Base-by-base conservation (phyloP, 1,140 invertebrate species). In the Papilio aristodemus region DNA sequence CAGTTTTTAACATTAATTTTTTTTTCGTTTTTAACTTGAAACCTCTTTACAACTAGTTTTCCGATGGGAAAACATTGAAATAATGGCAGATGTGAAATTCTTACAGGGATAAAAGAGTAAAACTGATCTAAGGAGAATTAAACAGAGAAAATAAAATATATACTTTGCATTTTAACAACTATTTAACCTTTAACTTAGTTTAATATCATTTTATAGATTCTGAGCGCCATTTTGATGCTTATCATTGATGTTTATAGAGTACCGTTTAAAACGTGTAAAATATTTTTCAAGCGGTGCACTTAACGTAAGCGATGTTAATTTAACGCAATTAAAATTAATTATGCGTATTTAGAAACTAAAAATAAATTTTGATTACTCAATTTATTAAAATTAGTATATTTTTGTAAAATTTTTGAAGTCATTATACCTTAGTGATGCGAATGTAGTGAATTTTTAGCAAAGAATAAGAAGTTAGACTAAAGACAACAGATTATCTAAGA, bases 101-200 rank as follows among this genome's bases (percentile, higher is more conserved):
- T 64, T 58, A 13, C 25, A 39, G n/a, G 14, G 14, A 37, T 1
- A 59, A 36, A n/a, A 59, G n/a, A n/a, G n/a, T 59, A 11, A 13
- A 59, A 59, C 27, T 13, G 25, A 62, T 62, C n/a, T 10, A 37
- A 60, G 14, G 8, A 13, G 2, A 37, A 38, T 19, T 10, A 17
- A 32, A 38, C 1, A n/a, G 14, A 32, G 11, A 37, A 32, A 38
- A 38, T 46, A 46, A 19, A 63, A 32, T 37, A 67, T 71, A 39
- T 71, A 71, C 71, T 74, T 38, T 71, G 70, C 63, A 70, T 73
- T 78, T 71, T 76, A 71, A 76, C 67, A 73, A 64, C 69, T 62
- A 71, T 74, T 75, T 79, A 79, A 75, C 75, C 78, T 79, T 79
- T 77, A 77, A 70, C n/a, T n/a, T n/a, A n/a, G 69, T 69, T 64